phyloP scores from a whole-genome alignment of 2,888 invertebrate genomes.

The Drosophila algonquin region DNA sequence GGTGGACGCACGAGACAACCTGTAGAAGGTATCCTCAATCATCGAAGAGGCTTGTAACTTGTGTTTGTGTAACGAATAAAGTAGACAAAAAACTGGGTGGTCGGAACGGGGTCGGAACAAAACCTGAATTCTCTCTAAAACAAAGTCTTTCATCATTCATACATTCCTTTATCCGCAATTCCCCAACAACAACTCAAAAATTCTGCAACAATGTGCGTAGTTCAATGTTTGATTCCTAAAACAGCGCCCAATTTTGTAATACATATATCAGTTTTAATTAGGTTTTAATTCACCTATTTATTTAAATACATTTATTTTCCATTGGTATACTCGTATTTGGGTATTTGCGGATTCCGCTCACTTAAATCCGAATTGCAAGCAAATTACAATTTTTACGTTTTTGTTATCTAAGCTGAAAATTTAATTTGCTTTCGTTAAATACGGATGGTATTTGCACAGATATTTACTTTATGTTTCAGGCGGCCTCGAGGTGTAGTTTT shows the following conservation, averaged over 20 bases:
- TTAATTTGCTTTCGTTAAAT: constrained; percentile 25
- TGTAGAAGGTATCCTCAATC: no score
- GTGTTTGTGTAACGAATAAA: no score
- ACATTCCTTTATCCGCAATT: not conserved
- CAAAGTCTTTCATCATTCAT: not conserved
- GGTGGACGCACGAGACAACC: no score
- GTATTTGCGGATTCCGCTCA: not conserved
- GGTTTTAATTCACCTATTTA: not conserved
- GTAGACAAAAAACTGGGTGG: no score
- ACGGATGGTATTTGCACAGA: constrained; percentile 28
- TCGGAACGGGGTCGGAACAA: no score
- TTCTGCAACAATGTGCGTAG: not conserved
- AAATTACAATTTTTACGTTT: not conserved
- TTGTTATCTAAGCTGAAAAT: constrained; percentile 6
- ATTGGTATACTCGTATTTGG: not conserved
- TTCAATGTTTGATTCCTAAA: not conserved
- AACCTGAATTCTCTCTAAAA: no score
- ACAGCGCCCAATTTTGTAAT: not conserved
- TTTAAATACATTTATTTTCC: not conserved
- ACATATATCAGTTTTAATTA: not conserved
- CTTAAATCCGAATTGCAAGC: constrained; percentile 4
- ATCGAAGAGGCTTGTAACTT: no score
- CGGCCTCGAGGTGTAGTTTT: constrained; percentile 63
- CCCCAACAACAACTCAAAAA: not conserved
- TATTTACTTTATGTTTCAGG: constrained; percentile 56